Conservation (phyloP, 2,113 vertebrate genomes). For the Coryphaenoides rupestris region DNA sequence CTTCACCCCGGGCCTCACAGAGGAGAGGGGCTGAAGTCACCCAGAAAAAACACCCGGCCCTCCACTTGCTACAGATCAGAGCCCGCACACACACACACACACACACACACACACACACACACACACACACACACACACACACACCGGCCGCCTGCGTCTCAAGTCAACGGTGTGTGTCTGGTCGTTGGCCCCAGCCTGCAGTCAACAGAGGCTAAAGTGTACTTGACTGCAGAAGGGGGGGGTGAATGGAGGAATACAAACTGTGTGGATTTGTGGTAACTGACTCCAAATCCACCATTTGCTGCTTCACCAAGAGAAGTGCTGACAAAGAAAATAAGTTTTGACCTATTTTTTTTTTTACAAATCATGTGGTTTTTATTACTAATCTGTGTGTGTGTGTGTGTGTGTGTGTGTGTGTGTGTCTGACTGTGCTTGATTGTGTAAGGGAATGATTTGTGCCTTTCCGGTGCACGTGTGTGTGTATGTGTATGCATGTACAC, state of each 20-base stretch:
- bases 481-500: background rate
- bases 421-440: no score
- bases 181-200: background rate
- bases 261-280: background rate
- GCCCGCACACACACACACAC: constrained; percentile 36
- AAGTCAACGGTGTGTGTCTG: constrained; percentile 15
- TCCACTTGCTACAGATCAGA: no score
- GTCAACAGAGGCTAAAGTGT: constrained; percentile 17
- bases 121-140: constrained; percentile 26
- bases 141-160: constrained; percentile 15
- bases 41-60: constrained; percentile 61
- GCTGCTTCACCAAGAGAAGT: background rate
- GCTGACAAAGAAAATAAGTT: no score
- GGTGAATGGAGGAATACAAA: background rate
- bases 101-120: constrained; percentile 2
- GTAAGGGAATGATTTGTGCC: no score
- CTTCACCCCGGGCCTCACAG: constrained; percentile 59
- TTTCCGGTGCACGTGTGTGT: background rate
- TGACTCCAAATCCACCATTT: background rate
- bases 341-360: no score
- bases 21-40: constrained; percentile 55
- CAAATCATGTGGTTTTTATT: no score
- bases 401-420: no score
- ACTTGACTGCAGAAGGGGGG: background rate
- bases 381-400: no score